Evolutionary conservation across 2,797 vertebrate species (phyloP).

Genomic region (Cyprinodon diabolis): DNA sequence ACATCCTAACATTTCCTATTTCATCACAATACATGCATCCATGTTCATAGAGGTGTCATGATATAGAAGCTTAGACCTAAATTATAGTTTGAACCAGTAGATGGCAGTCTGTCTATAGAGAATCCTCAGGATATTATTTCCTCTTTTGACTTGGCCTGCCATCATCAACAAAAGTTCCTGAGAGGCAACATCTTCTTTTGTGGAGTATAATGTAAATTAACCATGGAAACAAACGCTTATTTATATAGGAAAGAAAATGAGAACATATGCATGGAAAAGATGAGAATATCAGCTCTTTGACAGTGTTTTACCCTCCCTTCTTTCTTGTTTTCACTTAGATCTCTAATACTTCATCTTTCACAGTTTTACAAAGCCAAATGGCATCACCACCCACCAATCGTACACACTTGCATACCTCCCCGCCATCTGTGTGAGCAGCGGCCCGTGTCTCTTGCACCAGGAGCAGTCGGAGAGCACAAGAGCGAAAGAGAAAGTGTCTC

Average conservation of each 20-base stretch:
- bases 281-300: constrained; percentile 42
- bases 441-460: constrained; percentile 72
- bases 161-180: constrained; percentile 47
- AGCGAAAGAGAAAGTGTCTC: constrained; percentile 71
- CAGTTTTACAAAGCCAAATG: constrained; percentile 61
- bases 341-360: constrained; percentile 50
- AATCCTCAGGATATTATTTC: constrained; percentile 18
- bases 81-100: constrained; percentile 64
- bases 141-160: constrained; percentile 47
- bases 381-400: constrained; percentile 57
- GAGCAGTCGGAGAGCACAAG: constrained; percentile 69
- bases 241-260: constrained; percentile 48
- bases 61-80: constrained; percentile 18
- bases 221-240: constrained; percentile 56
- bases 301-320: constrained; percentile 36
- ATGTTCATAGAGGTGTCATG: neutral
- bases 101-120: constrained; percentile 72
- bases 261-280: constrained; percentile 3
- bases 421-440: constrained; percentile 78
- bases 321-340: constrained; percentile 31
- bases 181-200: constrained; percentile 29
- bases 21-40: neutral
- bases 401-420: constrained; percentile 47
- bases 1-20: neutral
- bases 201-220: constrained; percentile 51